Evolutionary conservation across 1,140 invertebrate species (phyloP).

Genomic region (Zaprionus gabonicus): DNA sequence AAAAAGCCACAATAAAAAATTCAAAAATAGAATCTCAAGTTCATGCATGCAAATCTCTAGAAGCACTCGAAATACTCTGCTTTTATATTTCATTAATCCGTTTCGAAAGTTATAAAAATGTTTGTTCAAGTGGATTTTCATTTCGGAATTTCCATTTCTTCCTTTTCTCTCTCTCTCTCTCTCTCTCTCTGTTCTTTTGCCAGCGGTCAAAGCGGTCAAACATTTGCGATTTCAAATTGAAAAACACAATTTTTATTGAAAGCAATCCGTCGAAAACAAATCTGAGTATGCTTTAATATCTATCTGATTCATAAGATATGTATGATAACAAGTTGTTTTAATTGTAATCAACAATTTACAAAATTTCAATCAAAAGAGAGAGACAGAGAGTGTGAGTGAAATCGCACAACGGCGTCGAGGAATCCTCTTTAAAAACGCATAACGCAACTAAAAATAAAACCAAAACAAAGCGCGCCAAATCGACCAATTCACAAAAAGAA

Average conservation of each 20-base stretch:
- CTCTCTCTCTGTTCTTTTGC: not conserved
- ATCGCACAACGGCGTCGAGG: not conserved
- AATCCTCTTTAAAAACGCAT: conserved; percentile 43
- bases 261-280: conserved; percentile 23
- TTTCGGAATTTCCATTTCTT: conserved; percentile 14
- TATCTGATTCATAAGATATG: conserved; percentile 2
- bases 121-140: conserved; percentile 25
- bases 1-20: conserved; percentile 2
- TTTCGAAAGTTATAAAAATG: conserved; percentile 33
- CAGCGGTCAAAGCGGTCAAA: conserved; percentile 76
- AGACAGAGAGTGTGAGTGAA: conserved; percentile 39
- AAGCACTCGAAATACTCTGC: conserved; percentile 31
- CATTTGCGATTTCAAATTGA: conserved; percentile 16
- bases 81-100: conserved; percentile 36
- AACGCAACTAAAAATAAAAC: conserved; percentile 45
- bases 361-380: conserved; percentile 32
- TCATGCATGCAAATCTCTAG: conserved; percentile 23
- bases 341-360: conserved; percentile 26
- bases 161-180: not conserved
- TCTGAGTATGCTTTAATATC: conserved; percentile 10
- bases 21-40: conserved; percentile 21
- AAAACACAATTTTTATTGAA: conserved; percentile 27
- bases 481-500: conserved; percentile 36
- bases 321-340: conserved; percentile 25
- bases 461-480: conserved; percentile 25